Conservation (phyloP, 2,888 invertebrate genomes). For the Hoplodrina ambigua region DNA sequence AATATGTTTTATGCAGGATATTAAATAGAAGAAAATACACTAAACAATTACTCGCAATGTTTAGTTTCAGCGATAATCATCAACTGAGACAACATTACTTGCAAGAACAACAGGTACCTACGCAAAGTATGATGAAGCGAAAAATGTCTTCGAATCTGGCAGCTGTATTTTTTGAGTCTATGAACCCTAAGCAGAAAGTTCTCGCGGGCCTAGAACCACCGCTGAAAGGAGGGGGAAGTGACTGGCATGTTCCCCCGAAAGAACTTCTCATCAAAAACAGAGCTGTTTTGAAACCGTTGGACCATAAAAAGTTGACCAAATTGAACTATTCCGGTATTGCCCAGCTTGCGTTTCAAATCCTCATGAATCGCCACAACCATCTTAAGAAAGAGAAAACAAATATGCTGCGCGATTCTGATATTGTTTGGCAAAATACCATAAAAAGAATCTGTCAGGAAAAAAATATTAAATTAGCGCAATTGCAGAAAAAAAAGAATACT, state of each 20-base stretch:
- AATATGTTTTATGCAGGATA: too few relatives aligned
- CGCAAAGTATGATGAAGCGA: constrained; percentile 79
- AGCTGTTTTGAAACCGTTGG: constrained; percentile 77
- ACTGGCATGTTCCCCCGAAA: constrained; percentile 81
- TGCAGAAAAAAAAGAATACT: background rate
- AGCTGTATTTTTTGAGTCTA: constrained; percentile 81
- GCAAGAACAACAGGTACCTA: constrained; percentile 80
- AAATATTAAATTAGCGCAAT: background rate
- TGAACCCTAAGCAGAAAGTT: constrained; percentile 77
- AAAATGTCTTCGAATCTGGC: constrained; percentile 79
- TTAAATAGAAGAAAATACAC: too few relatives aligned
- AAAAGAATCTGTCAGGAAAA: background rate
- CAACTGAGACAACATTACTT: constrained; percentile 80
- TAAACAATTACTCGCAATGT: constrained; percentile 56
- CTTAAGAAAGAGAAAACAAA: constrained; percentile 71
- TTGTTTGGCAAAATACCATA: constrained; percentile 1
- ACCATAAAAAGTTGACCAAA: constrained; percentile 73
- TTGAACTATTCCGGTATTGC: constrained; percentile 77
- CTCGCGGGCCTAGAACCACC: constrained; percentile 82
- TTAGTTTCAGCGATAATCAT: constrained; percentile 75
- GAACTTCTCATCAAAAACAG: constrained; percentile 75
- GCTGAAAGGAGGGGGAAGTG: constrained; percentile 80
- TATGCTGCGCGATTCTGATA: constrained; percentile 53
- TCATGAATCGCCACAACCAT: constrained; percentile 67
- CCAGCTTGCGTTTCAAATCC: constrained; percentile 70